Base-by-base conservation (phyloP, 2,888 invertebrate species). In the Elysia crispata region DNA sequence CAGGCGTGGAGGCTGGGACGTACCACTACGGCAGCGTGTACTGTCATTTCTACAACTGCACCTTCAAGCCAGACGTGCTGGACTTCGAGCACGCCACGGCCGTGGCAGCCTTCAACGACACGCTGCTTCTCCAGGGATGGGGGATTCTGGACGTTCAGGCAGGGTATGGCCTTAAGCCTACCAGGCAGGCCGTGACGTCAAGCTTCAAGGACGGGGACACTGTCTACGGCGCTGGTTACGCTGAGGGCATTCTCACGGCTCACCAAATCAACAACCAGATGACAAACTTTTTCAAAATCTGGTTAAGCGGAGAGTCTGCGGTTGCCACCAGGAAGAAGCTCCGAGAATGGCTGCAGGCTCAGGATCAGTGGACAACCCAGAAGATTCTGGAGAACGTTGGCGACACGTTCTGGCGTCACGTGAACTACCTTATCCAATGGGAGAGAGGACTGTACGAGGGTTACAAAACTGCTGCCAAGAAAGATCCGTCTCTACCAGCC, bases 181-280 rank as follows among this genome's bases (percentile, higher is more conserved):
- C 70, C 23, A 86, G 90, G 79, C 66, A 75, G 8, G 86, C 89
- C 31, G 83, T 88, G 49, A 89, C 89, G 89, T n/a, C n/a, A n/a
- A n/a, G n/a, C n/a, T n/a, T n/a, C n/a, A n/a, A n/a, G n/a, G n/a
- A n/a, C n/a, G n/a, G n/a, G n/a, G n/a, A n/a, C n/a, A n/a, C n/a
- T n/a, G n/a, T n/a, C n/a, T 90, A 84, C 86, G 90, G 88, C 62
- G 89, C 91, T 6, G 91, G 91, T 0, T 88, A 82, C 77, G 79
- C 90, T 41, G 91, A 91, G 77, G 91, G 90, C 23, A 67, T 84
- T 15, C 83, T 91, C 3, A 91, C 91, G n/a, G n/a, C n/a, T n/a
- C n/a, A n/a, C n/a, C n/a, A n/a, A n/a, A n/a, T n/a, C n/a, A n/a
- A n/a, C n/a, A n/a, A n/a, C n/a, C n/a, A n/a, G n/a, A n/a, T n/a